Percentiles rank a stretch among this genome's conserved stretches.
Conservation (phyloP, 1,140 invertebrate genomes). For the Drosophila serrata region DNA sequence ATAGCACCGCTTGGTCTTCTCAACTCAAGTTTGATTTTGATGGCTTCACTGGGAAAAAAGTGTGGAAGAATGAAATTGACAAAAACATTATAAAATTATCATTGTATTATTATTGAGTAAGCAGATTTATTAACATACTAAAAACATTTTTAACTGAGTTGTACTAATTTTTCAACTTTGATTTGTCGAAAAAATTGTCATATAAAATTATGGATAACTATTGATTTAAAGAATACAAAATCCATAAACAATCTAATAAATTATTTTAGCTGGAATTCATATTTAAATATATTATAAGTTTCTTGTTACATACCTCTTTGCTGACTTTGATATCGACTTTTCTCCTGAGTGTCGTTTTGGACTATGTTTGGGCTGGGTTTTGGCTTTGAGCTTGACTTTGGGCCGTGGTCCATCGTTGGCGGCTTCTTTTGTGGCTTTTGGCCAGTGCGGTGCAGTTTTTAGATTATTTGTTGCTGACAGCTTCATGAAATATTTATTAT, state of each 20-base stretch:
- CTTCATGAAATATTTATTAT: constrained; percentile 84
- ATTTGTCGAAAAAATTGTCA: not conserved
- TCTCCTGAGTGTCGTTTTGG: constrained; percentile 5
- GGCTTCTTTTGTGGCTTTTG: constrained; percentile 77
- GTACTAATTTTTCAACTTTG: too few species aligned
- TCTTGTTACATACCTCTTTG: not conserved
- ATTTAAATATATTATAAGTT: not conserved
- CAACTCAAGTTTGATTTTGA: constrained; percentile 43
- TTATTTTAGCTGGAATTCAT: not conserved
- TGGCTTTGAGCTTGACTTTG: constrained; percentile 42
- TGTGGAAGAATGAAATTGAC: fast-evolving
- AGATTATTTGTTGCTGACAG: constrained; percentile 84
- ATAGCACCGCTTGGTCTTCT: constrained; percentile 28
- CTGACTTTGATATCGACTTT: not conserved
- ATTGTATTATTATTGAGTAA: too few species aligned
- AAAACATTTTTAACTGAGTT: too few species aligned
- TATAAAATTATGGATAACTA: too few species aligned
- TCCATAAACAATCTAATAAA: too few species aligned
- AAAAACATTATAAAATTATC: not conserved
- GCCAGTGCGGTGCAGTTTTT: constrained; percentile 72
- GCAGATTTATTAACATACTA: too few species aligned
- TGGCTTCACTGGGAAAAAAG: constrained; percentile 23
- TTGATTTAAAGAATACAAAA: too few species aligned
- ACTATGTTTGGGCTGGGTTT: constrained; percentile 41
- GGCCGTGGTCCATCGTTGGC: constrained; percentile 53